phyloP scores from a whole-genome alignment of 2,888 invertebrate species.

The Lissocephala sabroskyi region DNA sequence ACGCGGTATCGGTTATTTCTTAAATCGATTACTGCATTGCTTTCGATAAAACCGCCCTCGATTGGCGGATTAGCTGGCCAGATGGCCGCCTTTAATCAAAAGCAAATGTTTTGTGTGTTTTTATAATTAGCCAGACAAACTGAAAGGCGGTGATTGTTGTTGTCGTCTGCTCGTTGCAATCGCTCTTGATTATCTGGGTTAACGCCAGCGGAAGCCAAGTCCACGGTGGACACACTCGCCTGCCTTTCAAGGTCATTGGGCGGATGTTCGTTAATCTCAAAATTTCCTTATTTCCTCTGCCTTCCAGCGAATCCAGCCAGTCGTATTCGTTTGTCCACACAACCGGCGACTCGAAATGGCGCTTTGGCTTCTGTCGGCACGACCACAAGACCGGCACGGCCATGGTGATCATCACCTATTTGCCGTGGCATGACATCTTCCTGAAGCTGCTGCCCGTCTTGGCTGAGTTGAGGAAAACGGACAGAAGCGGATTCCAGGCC shows the following conservation, averaged over 20 bases:
- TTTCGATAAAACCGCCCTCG: too few species aligned
- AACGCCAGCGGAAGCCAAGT: too few species aligned
- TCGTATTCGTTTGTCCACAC: constrained; percentile 98
- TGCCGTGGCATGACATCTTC: constrained; percentile 98
- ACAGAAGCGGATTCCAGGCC: constrained; percentile 62
- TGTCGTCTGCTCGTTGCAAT: constrained; percentile 5
- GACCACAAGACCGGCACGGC: constrained; percentile 92
- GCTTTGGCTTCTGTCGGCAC: constrained; percentile 97
- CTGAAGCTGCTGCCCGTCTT: constrained; percentile 72
- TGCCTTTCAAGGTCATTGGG: not conserved
- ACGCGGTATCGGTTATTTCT: too few species aligned
- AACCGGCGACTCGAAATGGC: constrained; percentile 94
- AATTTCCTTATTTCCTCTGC: constrained; percentile 8
- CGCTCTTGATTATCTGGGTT: constrained; percentile 44
- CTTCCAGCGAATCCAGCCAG: constrained; percentile 87
- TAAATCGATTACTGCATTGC: too few species aligned
- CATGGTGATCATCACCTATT: constrained; percentile 86
- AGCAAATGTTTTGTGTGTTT: constrained; percentile 26
- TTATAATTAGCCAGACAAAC: constrained; percentile 15
- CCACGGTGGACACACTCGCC: too few species aligned
- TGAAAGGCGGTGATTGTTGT: not conserved
- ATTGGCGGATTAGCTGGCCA: too few species aligned
- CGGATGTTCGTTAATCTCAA: not conserved
- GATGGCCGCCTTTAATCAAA: too few species aligned
- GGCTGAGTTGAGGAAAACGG: constrained; percentile 64